These are phyloP conservation scores for Lochmaea crataegi DNA, from an alignment of 2,888 invertebrate species.

Conservation along the genomic window DNA sequence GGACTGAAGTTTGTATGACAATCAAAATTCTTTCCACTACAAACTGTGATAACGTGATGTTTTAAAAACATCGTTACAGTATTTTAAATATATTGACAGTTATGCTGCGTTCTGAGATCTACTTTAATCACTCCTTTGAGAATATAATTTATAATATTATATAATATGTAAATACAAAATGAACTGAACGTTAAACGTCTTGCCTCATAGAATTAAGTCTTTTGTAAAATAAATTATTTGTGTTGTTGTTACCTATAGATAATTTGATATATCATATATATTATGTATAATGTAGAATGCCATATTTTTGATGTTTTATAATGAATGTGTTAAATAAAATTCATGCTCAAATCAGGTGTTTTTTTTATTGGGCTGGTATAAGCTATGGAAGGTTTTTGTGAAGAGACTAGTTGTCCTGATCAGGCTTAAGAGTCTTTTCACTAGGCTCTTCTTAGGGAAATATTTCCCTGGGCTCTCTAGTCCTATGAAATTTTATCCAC, in stretches of 20 bases:
- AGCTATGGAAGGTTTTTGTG: too few relatives aligned
- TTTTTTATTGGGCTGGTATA: background rate
- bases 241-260: constrained; percentile 54
- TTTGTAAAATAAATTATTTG: constrained; percentile 48
- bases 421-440: too few relatives aligned
- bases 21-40: background rate
- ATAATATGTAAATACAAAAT: constrained; percentile 46
- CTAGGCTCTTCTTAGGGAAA: too few relatives aligned
- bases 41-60: constrained; percentile 1
- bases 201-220: constrained; percentile 53
- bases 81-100: constrained; percentile 22
- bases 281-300: constrained; percentile 46
- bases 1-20: too few relatives aligned
- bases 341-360: constrained; percentile 19
- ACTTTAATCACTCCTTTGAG: constrained; percentile 32
- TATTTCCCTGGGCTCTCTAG: too few relatives aligned
- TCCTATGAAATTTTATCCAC: too few relatives aligned
- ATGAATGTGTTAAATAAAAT: constrained; percentile 51
- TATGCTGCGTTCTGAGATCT: constrained; percentile 33
- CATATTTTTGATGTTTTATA: constrained; percentile 53
- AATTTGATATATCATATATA: constrained; percentile 47
- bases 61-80: constrained; percentile 18
- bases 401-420: too few relatives aligned
- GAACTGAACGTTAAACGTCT: constrained; percentile 53
- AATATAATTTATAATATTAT: constrained; percentile 31